These are phyloP conservation scores for Phoenicopterus ruber DNA, from an alignment of 2,113 vertebrate genomes.

Conservation along the genomic window DNA sequence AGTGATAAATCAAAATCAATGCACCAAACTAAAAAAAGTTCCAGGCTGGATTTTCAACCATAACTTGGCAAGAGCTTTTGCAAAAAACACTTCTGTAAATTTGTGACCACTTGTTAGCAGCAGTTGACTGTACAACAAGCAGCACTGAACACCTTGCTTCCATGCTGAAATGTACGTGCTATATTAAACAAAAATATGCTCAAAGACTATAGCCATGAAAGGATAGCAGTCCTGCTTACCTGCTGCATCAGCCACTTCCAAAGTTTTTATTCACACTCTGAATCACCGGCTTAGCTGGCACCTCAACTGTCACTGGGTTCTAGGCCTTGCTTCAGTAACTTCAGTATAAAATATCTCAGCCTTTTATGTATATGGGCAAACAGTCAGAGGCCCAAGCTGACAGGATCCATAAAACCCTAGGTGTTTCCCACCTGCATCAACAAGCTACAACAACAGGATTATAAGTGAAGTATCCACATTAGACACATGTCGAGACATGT, in stretches of 20 bases:
- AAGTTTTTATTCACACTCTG: not conserved
- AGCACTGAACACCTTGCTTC: not conserved
- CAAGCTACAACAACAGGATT: not conserved
- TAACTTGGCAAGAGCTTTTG: not conserved
- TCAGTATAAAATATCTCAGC: not conserved
- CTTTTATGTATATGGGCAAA: not conserved
- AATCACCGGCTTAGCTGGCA: not conserved
- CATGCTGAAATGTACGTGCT: not conserved
- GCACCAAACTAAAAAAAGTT: not conserved
- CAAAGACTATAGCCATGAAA: not conserved
- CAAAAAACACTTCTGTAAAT: not conserved
- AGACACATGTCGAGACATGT: not conserved
- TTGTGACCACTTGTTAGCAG: not conserved
- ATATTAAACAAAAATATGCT: not conserved
- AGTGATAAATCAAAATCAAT: not conserved
- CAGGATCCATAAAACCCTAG: not conserved
- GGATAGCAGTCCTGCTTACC: not conserved
- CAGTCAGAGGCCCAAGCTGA: not conserved
- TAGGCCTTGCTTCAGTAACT: not conserved
- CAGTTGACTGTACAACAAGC: not conserved
- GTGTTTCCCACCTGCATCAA: not conserved
- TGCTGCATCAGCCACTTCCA: not conserved
- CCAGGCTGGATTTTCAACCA: not conserved
- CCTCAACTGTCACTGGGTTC: not conserved
- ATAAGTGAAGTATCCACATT: not conserved